A percentile compares a stretch with the other conserved stretches of the same genome.
These are phyloP conservation scores for Nanorana parkeri DNA, from an alignment of 2,113 vertebrate species.

Conservation along the genomic window DNA sequence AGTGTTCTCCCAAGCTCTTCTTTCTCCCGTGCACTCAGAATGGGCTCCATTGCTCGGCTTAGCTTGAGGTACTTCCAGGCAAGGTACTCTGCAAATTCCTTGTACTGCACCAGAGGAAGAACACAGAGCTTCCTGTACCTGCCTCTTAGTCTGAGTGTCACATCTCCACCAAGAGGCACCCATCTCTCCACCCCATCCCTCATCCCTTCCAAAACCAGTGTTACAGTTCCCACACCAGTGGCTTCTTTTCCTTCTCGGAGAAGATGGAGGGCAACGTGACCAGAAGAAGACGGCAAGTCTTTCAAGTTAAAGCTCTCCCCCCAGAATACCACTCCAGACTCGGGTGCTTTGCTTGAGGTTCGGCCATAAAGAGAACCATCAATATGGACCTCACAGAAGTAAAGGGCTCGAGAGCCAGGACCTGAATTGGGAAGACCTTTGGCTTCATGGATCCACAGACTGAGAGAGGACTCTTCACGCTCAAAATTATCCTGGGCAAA, in stretches of 20 bases:
- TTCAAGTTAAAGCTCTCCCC: conserved; percentile 88
- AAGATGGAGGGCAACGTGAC: conserved; percentile 80
- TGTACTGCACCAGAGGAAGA: conserved; percentile 89
- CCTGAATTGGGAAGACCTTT: conserved; percentile 83
- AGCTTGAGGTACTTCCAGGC: conserved; percentile 85
- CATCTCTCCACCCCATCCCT: conserved; percentile 76
- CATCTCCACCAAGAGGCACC: conserved; percentile 72
- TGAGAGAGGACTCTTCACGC: conserved; percentile 83
- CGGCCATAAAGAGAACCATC: conserved; percentile 86
- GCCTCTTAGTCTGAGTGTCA: conserved; percentile 77
- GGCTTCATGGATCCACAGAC: conserved; percentile 90
- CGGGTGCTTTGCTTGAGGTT: conserved; percentile 75
- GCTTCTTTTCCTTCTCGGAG: conserved; percentile 76
- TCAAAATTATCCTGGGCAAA: conserved; percentile 82
- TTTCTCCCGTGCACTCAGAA: conserved; percentile 84
- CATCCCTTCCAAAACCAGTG: conserved; percentile 50
- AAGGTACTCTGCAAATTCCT: conserved; percentile 92
- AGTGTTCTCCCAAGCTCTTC: conserved; percentile 89
- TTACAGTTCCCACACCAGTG: conserved; percentile 72
- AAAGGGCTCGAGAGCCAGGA: conserved; percentile 72
- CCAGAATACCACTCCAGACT: conserved; percentile 70
- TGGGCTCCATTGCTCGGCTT: conserved; percentile 81
- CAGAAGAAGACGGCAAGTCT: conserved; percentile 76
- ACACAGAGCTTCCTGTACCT: conserved; percentile 84
- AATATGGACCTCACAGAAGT: conserved; percentile 86